Evolutionary conservation across 2,113 vertebrate species (phyloP).

Genomic region (Saccopteryx leptura): DNA sequence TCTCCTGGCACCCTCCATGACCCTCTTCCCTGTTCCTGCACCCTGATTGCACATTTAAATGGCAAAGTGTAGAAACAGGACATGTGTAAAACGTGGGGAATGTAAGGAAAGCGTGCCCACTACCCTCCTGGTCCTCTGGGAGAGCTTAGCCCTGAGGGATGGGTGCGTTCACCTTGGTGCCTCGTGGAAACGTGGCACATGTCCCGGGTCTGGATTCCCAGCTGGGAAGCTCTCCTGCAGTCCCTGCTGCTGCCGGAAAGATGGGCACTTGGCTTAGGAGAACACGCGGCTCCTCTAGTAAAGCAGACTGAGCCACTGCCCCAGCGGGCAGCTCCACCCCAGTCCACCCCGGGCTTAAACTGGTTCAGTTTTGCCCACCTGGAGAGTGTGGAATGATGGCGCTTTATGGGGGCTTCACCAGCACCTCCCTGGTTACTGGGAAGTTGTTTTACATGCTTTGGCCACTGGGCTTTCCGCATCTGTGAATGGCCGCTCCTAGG

Average conservation of each 20-base stretch:
- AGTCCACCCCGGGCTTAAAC: background rate
- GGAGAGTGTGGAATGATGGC: background rate
- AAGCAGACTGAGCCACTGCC: background rate
- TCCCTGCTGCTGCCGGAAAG: background rate
- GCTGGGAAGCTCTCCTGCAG: background rate
- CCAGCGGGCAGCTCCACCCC: background rate
- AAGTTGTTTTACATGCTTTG: background rate
- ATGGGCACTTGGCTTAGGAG: background rate
- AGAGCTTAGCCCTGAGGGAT: background rate
- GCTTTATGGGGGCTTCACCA: background rate
- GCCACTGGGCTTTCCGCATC: background rate
- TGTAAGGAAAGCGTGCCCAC: accelerated
- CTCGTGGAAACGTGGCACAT: background rate
- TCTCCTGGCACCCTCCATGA: too few relatives aligned
- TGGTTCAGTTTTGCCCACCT: background rate
- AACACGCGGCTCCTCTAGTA: background rate
- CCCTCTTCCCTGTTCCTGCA: background rate
- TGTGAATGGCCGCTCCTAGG: background rate
- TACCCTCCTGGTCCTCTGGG: background rate
- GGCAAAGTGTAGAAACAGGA: background rate
- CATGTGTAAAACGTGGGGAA: background rate
- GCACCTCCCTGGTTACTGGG: background rate
- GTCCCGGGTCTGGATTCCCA: background rate
- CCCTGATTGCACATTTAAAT: too few relatives aligned
- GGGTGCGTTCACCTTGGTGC: background rate